Base-by-base conservation (phyloP, 2,888 invertebrate species). In the Heliconius hortense region DNA sequence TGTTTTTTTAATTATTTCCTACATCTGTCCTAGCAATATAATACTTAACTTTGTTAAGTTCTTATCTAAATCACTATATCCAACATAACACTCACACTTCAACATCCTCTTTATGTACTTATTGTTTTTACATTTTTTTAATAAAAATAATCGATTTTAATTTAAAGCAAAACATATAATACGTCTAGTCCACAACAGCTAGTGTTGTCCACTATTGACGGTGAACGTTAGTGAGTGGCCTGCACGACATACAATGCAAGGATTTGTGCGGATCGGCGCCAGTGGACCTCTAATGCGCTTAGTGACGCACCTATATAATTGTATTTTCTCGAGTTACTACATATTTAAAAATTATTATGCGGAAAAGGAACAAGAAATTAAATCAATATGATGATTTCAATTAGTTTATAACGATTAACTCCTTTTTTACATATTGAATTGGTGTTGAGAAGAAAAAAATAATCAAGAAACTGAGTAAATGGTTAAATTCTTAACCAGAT, bases 201-300 rank as follows among this genome's bases (percentile, higher is more conserved):
- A 76, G 72, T 73, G 72, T 75, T 73, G 76, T 76, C 71, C 73
- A 80, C 80, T 80, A 76, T 76, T 73, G 76, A 76, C 73, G 76
- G 69, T 66, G 72, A 70, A 53, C 69, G 73, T 68, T 56, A 64
- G 74, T 39, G 79, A 71, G 60, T 71, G 60, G 60, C 39, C 39
- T 28, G 60, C 39, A 39, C 43, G 35, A 69, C 13, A 24, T 67
- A 74, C 73, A 73, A 74, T 78, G 77, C 79, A 80, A 78, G 77
- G 79, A 80, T 80, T 79, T 76, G 78, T 78, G 75, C 73, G 77
- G 78, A 77, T 77, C 74, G 79, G 79, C 81, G 80, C 77, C 79
- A 79, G 48, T 66, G 76, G 79, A 79, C 78, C 69, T 64, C 72
- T 72, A 75, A 74, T 78, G 79, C 78, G 77, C 53, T 79, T 80